Base-by-base conservation (phyloP, 1,140 invertebrate species). In the Leptinotarsa lineolata region DNA sequence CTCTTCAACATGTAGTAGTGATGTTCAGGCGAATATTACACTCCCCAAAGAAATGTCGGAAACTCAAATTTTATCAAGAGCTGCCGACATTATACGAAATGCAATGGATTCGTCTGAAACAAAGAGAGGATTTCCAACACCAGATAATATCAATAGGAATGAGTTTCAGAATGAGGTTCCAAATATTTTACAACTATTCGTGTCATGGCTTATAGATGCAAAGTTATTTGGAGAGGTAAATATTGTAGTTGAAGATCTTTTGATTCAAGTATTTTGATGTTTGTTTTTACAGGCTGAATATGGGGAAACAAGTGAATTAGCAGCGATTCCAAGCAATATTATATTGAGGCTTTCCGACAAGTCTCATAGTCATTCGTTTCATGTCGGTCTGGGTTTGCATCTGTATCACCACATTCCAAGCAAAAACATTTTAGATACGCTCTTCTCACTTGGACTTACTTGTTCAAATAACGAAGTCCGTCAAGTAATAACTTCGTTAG, bases 301-400 rank as follows among this genome's bases (percentile, higher is more conserved):
- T 61, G 59, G 59, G n/a, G 3, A 61, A 61, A 61, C 16, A 20
- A 61, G 59, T 61, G 59, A 61, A 61, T 61, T 61, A 61, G 65
- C 65, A 39, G 44, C 65, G 13, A 67, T 67, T 39, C 22, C 39
- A 24, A 39, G 65, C n/a, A 67, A 67, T 45, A 21, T 67, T 15
- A 24, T 67, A 39, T 22, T 67, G 65, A 4, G 16, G 39, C 22
- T 67, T 67, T 71, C 61, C 30, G 59, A 71, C 44, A 61, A 60
- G 30, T 61, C 5, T 22, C 22, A 63, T 63, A 71, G 39, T 20
- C 64, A 71, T 44, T 61, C 54, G 15, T 71, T 71, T 71, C 69
- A 71, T n/a, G 59, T 71, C 45, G 69, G 69, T 20, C 54, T 71
- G 11, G 69, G 69, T 18, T 63, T 71, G 30, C 39, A 61, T 63